Percentiles rank a stretch among this genome's conserved stretches.
These are phyloP conservation scores for Pseudococcus jackbeardsleyi DNA, from an alignment of 2,888 invertebrate species.

Conservation along the genomic window DNA sequence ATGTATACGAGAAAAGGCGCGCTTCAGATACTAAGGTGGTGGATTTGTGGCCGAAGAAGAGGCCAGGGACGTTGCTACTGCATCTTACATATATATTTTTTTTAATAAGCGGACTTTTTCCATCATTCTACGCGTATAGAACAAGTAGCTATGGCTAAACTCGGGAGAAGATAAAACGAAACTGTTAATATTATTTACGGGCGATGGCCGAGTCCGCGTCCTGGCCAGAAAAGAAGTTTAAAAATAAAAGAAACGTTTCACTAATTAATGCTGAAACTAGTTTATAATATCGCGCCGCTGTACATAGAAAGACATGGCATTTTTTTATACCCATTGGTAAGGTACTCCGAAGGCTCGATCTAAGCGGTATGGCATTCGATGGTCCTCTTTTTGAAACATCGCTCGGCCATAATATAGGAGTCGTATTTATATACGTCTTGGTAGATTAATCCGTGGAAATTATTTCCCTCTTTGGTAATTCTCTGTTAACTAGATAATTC, in stretches of 20 bases:
- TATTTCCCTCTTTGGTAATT: constrained; percentile 5
- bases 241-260: constrained; percentile 52
- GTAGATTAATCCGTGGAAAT: not conserved
- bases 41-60: not conserved
- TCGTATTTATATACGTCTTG: not conserved
- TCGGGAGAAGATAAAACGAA: constrained; percentile 56
- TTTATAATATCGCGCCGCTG: constrained; percentile 29
- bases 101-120: constrained; percentile 18
- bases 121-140: not conserved
- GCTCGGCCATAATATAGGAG: not conserved
- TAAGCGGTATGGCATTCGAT: not conserved
- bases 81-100: not conserved
- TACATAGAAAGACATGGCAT: not conserved
- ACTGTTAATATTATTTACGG: constrained; percentile 63
- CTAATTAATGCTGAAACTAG: constrained; percentile 56
- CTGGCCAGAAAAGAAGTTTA: not conserved
- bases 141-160: constrained; percentile 35
- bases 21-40: not conserved
- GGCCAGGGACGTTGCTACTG: constrained; percentile 11
- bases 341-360: not conserved
- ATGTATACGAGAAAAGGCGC: not conserved
- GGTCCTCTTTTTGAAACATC: not conserved
- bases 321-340: not conserved
- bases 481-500: not conserved
- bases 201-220: not conserved